These are phyloP conservation scores for Argyresthia goedartella DNA, from an alignment of 2,888 invertebrate genomes.

Conservation along the genomic window DNA sequence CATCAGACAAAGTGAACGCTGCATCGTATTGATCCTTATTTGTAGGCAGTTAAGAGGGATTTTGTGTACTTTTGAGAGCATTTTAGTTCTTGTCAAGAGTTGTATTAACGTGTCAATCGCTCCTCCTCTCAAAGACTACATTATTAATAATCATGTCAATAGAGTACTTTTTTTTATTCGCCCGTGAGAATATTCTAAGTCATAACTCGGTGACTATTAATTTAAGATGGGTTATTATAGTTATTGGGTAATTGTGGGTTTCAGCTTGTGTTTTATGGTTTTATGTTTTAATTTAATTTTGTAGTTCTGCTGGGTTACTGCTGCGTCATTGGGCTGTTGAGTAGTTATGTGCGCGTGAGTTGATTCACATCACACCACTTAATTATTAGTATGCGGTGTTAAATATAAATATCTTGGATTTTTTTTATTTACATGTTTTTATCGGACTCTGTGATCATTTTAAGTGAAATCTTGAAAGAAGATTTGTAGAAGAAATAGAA, in stretches of 20 bases:
- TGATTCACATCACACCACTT: too few species aligned
- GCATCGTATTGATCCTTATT: not conserved
- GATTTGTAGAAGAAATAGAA: too few species aligned
- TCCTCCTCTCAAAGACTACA: conserved; percentile 32
- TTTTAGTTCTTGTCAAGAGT: not conserved
- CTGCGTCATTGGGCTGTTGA: conserved; percentile 34
- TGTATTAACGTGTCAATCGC: conserved; percentile 64
- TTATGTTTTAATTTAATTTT: conserved; percentile 42
- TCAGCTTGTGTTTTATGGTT: conserved; percentile 41
- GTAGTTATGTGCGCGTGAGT: too few species aligned
- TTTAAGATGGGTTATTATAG: conserved; percentile 36
- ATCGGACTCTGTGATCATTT: too few species aligned
- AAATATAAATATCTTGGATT: too few species aligned
- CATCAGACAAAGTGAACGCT: not conserved
- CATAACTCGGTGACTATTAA: conserved; percentile 48
- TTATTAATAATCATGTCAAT: conserved; percentile 63
- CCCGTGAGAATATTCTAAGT: conserved; percentile 60
- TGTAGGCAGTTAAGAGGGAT: not conserved
- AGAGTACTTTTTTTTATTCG: conserved; percentile 18
- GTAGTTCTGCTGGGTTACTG: conserved; percentile 43
- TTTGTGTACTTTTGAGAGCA: not conserved
- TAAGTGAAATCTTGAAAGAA: too few species aligned
- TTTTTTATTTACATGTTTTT: too few species aligned
- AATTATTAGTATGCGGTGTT: too few species aligned
- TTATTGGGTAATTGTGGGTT: conserved; percentile 59